Base-by-base conservation (phyloP, 2,888 invertebrate species). In the Colletes collaris region DNA sequence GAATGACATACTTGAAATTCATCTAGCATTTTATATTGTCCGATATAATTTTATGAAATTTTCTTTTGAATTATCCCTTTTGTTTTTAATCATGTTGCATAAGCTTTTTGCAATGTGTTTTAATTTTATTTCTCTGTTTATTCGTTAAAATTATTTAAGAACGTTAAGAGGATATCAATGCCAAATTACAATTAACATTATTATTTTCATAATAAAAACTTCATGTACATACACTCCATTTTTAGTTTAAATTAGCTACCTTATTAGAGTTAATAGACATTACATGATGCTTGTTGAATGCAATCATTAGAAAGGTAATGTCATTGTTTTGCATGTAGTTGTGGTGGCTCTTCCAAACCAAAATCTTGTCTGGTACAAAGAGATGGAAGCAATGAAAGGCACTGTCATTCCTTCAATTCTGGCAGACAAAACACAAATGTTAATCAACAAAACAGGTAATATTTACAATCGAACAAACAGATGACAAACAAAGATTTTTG, bases 291-390 rank as follows among this genome's bases (percentile, higher is more conserved):
- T 88, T 88, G 86, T 91, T 75, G 87, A 88, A 88, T 85, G 88
- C 81, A 80, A 86, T 81, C 83, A 87, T 89, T 90, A 91, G 91
- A 91, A 92, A 86, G 91, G 89, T 90, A 90, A 90, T 89, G 90
- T 92, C 89, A 90, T 91, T 92, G 90, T 90, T 92, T 92, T 92
- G 93, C 93, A 93, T 93, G 90, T 94, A 95, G 95, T 94, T 95
- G 95, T 94, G 94, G 94, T 92, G 94, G 94, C 90, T 94, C 94
- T 90, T 94, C 94, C 90, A 95, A 95, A 93, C 95, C 95, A 88
- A 95, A 95, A 93, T 94, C 95, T 91, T 95, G 95, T 93, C 94
- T 95, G 93, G 95, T 95, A 86, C 95, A 95, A 92, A 94, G 94
- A 88, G 93, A 93, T 90, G 94, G 94, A 89, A 93, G 93, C 91